Conservation (phyloP, 2,888 invertebrate species). For the Nephrotoma appendiculata region DNA sequence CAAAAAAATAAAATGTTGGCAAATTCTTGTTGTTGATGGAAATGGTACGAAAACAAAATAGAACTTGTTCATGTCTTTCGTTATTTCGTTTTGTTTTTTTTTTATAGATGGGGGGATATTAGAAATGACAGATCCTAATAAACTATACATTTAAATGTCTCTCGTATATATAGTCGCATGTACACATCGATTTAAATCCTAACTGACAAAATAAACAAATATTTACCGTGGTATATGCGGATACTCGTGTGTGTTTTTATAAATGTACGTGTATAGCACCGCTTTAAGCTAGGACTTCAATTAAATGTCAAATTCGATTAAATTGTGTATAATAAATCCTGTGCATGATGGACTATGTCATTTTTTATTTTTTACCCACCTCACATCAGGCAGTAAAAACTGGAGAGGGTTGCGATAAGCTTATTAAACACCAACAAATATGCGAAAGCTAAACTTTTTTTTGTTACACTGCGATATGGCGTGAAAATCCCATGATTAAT, state of each 20-base stretch:
- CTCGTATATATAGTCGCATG: background rate
- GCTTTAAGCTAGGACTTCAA: background rate
- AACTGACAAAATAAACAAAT: background rate
- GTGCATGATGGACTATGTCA: background rate
- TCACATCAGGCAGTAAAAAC: background rate
- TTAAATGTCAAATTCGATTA: background rate
- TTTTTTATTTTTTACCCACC: background rate
- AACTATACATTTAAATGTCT: background rate
- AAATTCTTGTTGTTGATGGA: background rate
- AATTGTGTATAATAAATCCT: background rate
- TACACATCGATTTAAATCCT: background rate
- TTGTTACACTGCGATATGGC: background rate
- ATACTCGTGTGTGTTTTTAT: background rate
- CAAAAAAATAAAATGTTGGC: background rate
- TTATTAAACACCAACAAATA: background rate
- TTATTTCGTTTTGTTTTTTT: background rate
- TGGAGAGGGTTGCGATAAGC: background rate
- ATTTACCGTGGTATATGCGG: background rate
- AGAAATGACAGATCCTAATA: background rate
- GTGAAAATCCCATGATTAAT: background rate
- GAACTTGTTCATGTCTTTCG: background rate
- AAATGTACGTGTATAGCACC: background rate
- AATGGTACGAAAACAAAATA: background rate
- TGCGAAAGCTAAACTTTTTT: background rate
- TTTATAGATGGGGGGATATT: background rate